These are phyloP conservation scores for Oscheius sp. DNA, from an alignment of 2,888 invertebrate species.

Conservation along the genomic window DNA sequence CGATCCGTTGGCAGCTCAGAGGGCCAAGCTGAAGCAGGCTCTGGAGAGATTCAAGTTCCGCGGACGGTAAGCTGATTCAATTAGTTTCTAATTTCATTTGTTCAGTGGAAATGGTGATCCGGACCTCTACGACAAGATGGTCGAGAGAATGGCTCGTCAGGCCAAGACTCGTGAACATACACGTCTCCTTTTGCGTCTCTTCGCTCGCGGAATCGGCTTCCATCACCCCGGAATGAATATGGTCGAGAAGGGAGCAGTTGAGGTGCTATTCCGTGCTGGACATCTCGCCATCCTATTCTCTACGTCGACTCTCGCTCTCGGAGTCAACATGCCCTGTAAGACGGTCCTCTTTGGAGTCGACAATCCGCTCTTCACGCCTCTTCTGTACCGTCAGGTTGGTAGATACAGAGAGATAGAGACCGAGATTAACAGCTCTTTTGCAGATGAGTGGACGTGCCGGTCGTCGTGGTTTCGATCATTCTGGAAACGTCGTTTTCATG, in stretches of 20 bases:
- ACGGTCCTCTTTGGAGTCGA: slow-evolving; percentile 72
- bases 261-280: slow-evolving; percentile 70
- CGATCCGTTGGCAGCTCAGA: slow-evolving; percentile 66
- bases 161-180: slow-evolving; percentile 55
- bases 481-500: slow-evolving; percentile 72
- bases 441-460: slow-evolving; percentile 72
- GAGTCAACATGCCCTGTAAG: slow-evolving; percentile 73
- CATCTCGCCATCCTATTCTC: slow-evolving; percentile 70
- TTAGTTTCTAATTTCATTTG: slow-evolving; percentile 60
- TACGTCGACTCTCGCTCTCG: slow-evolving; percentile 70
- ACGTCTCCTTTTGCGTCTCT: slow-evolving; percentile 58
- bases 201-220: slow-evolving; percentile 71
- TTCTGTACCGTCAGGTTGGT: slow-evolving; percentile 72
- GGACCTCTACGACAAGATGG: slow-evolving; percentile 66
- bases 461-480: slow-evolving; percentile 72
- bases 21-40: slow-evolving; percentile 64
- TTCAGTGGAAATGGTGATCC: slow-evolving; percentile 57
- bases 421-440: background rate
- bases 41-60: slow-evolving; percentile 46
- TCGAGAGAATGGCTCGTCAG: slow-evolving; percentile 55
- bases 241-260: slow-evolving; percentile 68
- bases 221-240: slow-evolving; percentile 70
- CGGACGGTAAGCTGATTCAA: background rate
- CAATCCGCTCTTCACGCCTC: slow-evolving; percentile 66
- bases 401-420: background rate